Conservation (phyloP, 2,888 invertebrate species). For the Mimumesa dahlbomi region DNA sequence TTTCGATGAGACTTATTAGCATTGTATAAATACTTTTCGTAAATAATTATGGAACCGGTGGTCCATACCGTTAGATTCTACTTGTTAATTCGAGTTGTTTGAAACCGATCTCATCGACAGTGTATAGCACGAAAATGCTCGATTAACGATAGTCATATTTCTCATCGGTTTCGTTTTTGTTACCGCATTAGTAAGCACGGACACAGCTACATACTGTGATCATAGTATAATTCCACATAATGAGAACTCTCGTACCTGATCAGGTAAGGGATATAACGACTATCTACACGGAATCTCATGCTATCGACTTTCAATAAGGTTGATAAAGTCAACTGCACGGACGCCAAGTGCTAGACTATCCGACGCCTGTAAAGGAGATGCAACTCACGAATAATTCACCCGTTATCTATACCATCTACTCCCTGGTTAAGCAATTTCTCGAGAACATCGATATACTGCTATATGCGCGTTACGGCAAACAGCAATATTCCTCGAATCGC, state of each 20-base stretch:
- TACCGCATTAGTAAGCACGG: slow-evolving; percentile 54
- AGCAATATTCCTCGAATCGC: slow-evolving; percentile 57
- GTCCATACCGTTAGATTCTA: slow-evolving; percentile 11
- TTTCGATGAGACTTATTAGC: slow-evolving; percentile 19
- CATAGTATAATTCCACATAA: slow-evolving; percentile 64
- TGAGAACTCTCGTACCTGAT: slow-evolving; percentile 63
- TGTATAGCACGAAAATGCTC: slow-evolving; percentile 47
- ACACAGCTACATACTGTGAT: slow-evolving; percentile 50
- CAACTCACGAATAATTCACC: slow-evolving; percentile 77
- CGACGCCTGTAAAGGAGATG: slow-evolving; percentile 69
- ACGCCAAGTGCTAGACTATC: slow-evolving; percentile 46
- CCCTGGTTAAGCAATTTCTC: slow-evolving; percentile 74
- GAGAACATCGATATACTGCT: slow-evolving; percentile 56
- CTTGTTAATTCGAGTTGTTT: slow-evolving; percentile 22
- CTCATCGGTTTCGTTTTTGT: slow-evolving; percentile 50
- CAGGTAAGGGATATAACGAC: slow-evolving; percentile 50
- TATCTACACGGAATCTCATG: slow-evolving; percentile 75
- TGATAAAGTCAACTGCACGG: slow-evolving; percentile 76
- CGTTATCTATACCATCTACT: slow-evolving; percentile 78
- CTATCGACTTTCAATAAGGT: slow-evolving; percentile 78
- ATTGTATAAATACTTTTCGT: slow-evolving; percentile 32
- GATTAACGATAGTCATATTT: slow-evolving; percentile 56
- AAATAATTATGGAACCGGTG: slow-evolving; percentile 27
- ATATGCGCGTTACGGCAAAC: slow-evolving; percentile 55
- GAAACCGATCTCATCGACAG: slow-evolving; percentile 3